Evolutionary conservation across 2,797 vertebrate species (phyloP), one percentile per base, ranked within the genome.

Genomic region (Galaxias olidus): DNA sequence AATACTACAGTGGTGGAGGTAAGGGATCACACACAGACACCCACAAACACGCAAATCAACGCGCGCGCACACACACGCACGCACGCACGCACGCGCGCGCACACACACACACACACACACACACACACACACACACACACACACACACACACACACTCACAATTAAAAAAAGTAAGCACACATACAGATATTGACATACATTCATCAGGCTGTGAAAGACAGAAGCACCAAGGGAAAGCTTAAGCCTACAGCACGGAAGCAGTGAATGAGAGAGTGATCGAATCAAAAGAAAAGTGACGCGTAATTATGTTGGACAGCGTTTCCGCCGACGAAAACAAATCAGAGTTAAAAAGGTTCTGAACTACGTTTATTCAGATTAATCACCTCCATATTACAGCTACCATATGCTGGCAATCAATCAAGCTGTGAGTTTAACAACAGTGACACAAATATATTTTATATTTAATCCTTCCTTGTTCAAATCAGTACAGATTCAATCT

Each of bases 391-490:
- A 72, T 87, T 80, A 88, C 80, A 73, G 69, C 69, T 67, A 77
- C 81, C 85, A 87, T 88, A 86, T 82, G 79, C 77, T 68, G 74
- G 60, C 79, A 75, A 89, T 91, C 89, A 89, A 82, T 91, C 88
- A 88, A 73, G 56, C 67, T 66, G 62, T 60, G 65, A 77, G 76
- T 80, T 86, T 78, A 79, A 81, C 74, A 71, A 84, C 80, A 79
- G 71, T 80, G 86, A 89, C 86, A 87, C 77, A 84, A 86, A 86
- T 86, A 76, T 84, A 81, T 86, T 83, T 83, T 80, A 79, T 72
- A 64, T 84, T 76, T 77, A 80, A 84, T 81, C 83, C 66, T 83
- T 80, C 68, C 41, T 76, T 87, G 86, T 86, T 84, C 74, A 85
- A 73, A 65, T 65, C 69, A 78, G 77, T n/a, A 54, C 53, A 69